Conservation (phyloP, 2,888 invertebrate genomes). For the Lasiommata megera region DNA sequence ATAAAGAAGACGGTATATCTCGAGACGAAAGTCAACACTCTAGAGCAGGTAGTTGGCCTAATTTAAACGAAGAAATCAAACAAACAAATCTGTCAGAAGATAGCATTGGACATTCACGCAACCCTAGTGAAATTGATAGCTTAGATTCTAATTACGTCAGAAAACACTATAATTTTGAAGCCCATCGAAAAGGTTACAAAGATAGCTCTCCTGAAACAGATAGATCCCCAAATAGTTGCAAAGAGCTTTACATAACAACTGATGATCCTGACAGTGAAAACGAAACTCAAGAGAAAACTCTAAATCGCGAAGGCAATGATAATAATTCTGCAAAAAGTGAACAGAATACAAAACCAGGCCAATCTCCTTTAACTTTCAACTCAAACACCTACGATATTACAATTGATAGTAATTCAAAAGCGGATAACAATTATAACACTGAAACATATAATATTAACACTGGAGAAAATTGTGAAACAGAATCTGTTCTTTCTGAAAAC, state of each 20-base stretch:
- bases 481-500: slow-evolving; percentile 71
- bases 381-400: slow-evolving; percentile 48
- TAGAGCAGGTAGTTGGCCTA: slow-evolving; percentile 74
- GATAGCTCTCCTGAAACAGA: slow-evolving; percentile 75
- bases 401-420: slow-evolving; percentile 42
- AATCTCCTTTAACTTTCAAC: background rate
- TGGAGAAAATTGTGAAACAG: slow-evolving; percentile 49
- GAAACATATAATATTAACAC: slow-evolving; percentile 17
- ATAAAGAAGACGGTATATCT: slow-evolving; percentile 62
- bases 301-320: slow-evolving; percentile 69
- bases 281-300: slow-evolving; percentile 65
- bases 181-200: slow-evolving; percentile 67
- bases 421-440: slow-evolving; percentile 14
- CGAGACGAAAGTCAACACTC: slow-evolving; percentile 62
- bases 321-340: slow-evolving; percentile 66
- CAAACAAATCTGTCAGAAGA: slow-evolving; percentile 72
- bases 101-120: slow-evolving; percentile 72
- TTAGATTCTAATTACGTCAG: slow-evolving; percentile 81
- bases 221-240: slow-evolving; percentile 59
- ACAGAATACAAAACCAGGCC: slow-evolving; percentile 39
- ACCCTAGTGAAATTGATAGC: slow-evolving; percentile 81
- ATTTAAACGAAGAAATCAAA: slow-evolving; percentile 69
- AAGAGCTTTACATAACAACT: slow-evolving; percentile 66
- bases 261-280: slow-evolving; percentile 65
- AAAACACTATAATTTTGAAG: slow-evolving; percentile 79